Evolutionary conservation across 35 echinoderm and acorn worm genomes (phyloP), one percentile per base, ranked within the genome.

Genomic region (Anneissia japonica): DNA sequence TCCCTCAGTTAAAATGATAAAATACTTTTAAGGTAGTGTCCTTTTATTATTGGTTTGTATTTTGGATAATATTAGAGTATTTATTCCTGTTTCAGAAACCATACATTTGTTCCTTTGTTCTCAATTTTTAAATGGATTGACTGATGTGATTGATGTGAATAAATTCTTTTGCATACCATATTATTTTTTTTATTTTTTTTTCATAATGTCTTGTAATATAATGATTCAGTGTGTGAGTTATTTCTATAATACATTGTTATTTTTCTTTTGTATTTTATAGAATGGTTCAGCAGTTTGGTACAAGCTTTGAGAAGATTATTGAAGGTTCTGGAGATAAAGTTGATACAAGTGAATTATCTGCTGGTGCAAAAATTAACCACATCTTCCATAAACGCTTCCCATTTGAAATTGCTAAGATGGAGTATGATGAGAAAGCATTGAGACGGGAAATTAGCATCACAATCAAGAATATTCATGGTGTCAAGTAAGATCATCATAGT

Each of bases 251-350:
- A 29, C 74, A 29, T 31, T 5, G 10, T 76, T 78, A 38, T 78
- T 1, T 78, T 78, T 19, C 1, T 78, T 82, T 26, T 41, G 16
- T 41, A 11, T 33, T 13, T 35, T 32, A 12, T 39, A 81, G 79
- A 81, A 81, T 81, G 79, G 38, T 81, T 39, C 79, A 81, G n/a
- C 36, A 40, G 79, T 81, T 81, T 81, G 79, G 79, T 37, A 37
- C 40, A 0, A 30, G 38, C 36, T 81, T 81, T 40, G 79, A 81
- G 79, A 81, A 81, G 30, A 35, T 36, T 37, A 81, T 81, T 38
- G 79, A 81, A 39, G 79, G 79, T 23, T 36, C 79, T 39, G 79
- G 79, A 23, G 79, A 81, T 39, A 39, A 81, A 39, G 38, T 81
- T 3, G 79, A 81, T 37, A 81, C 79, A 38, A 17, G 23, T 21